Conservation (phyloP, 2,113 vertebrate genomes). For the Clupea harengus region DNA sequence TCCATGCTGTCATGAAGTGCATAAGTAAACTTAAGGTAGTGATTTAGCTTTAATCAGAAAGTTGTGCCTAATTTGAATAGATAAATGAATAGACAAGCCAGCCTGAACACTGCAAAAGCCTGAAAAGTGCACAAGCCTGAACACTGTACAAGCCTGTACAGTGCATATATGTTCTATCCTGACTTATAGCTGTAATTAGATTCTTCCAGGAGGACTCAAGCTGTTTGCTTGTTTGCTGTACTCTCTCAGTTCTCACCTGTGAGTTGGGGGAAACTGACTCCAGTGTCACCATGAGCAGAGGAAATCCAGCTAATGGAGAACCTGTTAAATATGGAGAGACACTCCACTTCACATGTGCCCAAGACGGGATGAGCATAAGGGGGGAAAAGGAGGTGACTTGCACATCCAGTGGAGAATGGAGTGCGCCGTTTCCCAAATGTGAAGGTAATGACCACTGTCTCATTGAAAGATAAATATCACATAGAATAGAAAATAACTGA, state of each 20-base stretch:
- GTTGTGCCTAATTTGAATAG: no score
- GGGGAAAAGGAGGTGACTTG: conserved; percentile 70
- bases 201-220: not conserved
- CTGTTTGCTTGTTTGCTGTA: not conserved
- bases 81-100: no score
- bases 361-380: conserved; percentile 46
- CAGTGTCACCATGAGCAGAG: not conserved
- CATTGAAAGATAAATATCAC: not conserved
- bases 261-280: not conserved
- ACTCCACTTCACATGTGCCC: conserved; percentile 72
- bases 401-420: conserved; percentile 74
- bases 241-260: not conserved
- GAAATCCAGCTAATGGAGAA: conserved; percentile 36
- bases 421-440: conserved; percentile 69
- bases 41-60: no score
- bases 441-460: conserved; percentile 63
- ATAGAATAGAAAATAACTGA: not conserved
- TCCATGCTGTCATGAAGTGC: no score
- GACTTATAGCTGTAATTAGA: not conserved
- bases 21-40: no score
- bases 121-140: no score
- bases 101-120: no score
- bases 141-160: no score
- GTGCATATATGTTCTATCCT: no score
- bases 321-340: conserved; percentile 69